Evolutionary conservation across 35 echinoderm and acorn worm genomes (phyloP).

Genomic region (Apostichopus parvimensis): DNA sequence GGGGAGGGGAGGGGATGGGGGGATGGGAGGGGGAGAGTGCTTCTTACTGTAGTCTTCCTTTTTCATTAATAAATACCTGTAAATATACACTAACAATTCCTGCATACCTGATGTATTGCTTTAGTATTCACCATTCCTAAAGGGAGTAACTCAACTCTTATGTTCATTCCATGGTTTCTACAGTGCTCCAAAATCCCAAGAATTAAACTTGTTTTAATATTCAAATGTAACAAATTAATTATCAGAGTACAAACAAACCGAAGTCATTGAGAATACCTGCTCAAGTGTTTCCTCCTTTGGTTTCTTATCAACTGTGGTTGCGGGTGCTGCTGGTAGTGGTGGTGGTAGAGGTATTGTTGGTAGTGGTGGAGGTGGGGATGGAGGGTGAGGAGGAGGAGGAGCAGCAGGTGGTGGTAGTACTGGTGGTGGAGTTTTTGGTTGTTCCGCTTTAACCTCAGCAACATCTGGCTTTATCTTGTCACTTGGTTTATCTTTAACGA

Average conservation of each 20-base stretch:
- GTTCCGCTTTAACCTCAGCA: slow-evolving; percentile 3
- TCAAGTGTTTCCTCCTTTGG: slow-evolving; percentile 24
- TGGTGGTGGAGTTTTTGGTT: neutral
- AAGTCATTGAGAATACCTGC: neutral
- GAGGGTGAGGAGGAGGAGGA: neutral
- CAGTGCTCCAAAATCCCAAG: too few relatives aligned
- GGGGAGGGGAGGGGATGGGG: too few relatives aligned
- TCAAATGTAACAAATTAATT: neutral
- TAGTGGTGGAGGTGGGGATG: neutral
- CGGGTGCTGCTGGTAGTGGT: neutral
- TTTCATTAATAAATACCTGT: too few relatives aligned
- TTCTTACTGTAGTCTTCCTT: too few relatives aligned
- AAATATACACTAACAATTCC: too few relatives aligned
- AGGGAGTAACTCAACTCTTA: too few relatives aligned
- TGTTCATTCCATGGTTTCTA: too few relatives aligned
- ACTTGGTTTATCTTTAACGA: slow-evolving; percentile 53
- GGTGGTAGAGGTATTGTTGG: neutral
- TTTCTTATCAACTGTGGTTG: neutral
- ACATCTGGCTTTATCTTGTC: slow-evolving; percentile 40
- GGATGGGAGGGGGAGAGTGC: too few relatives aligned
- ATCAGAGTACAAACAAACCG: neutral
- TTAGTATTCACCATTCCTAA: too few relatives aligned
- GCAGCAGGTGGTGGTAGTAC: neutral
- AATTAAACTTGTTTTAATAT: too few relatives aligned
- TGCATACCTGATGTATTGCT: too few relatives aligned